Evolutionary conservation across 2,797 vertebrate genomes (phyloP).

Genomic region (Borostomias antarcticus): DNA sequence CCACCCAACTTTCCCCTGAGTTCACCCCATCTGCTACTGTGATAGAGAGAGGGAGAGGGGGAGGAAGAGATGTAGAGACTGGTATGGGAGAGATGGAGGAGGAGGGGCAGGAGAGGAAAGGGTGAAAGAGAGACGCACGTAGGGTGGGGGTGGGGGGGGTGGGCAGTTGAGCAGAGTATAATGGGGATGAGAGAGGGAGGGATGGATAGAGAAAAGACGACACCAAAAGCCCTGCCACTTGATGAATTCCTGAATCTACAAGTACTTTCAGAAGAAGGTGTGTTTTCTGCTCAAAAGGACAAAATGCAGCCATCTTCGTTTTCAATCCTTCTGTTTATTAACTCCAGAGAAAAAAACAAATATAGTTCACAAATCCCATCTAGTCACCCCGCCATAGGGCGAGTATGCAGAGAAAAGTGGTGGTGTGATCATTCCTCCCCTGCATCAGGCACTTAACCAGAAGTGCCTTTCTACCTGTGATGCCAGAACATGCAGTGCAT

Average conservation of each 20-base stretch:
- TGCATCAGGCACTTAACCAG: not conserved
- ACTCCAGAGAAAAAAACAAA: not conserved
- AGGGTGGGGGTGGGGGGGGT: not conserved
- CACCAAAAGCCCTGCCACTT: conserved; percentile 19
- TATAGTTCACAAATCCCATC: not conserved
- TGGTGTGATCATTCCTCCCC: not conserved
- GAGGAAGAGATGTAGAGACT: conserved; percentile 34
- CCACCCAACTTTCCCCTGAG: conserved; percentile 39
- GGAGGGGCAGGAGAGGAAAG: not conserved
- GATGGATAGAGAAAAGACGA: conserved; percentile 18
- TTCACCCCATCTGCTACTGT: conserved; percentile 66
- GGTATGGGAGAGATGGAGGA: conserved; percentile 20
- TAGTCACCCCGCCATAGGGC: not conserved
- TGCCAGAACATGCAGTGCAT: not conserved
- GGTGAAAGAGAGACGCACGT: not conserved
- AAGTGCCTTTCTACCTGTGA: not conserved
- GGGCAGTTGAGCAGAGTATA: not conserved
- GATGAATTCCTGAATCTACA: conserved; percentile 34
- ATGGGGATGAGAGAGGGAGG: conserved; percentile 8
- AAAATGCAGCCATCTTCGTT: conserved; percentile 4
- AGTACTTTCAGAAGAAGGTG: conserved; percentile 38
- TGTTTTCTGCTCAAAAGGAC: conserved; percentile 7
- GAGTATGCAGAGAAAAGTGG: not conserved
- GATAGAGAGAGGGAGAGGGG: conserved; percentile 15
- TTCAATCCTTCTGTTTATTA: not conserved